phyloP scores from a whole-genome alignment of 2,888 invertebrate species.

The Coronaproctus castanopsis region DNA sequence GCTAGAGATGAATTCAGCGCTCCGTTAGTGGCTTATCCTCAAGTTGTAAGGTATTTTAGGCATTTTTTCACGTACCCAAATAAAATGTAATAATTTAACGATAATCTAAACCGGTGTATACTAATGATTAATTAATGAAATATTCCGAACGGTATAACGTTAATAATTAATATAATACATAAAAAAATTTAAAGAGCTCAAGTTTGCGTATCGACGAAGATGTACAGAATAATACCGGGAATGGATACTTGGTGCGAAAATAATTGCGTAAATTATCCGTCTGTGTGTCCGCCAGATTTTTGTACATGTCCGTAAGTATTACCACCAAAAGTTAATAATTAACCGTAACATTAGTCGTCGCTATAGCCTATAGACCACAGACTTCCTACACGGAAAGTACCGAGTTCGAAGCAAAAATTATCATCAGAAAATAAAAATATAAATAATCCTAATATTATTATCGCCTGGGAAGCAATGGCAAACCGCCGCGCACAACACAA shows the following conservation, averaged over 20 bases:
- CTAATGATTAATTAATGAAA: too few relatives aligned
- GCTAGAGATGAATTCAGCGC: constrained; percentile 4
- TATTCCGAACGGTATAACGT: too few relatives aligned
- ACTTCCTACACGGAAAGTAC: too few relatives aligned
- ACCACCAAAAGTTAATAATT: not conserved
- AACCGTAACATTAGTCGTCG: too few relatives aligned
- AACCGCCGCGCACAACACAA: not conserved
- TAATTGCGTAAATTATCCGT: constrained; percentile 69
- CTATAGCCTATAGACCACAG: too few relatives aligned
- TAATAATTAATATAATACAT: too few relatives aligned
- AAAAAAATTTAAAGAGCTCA: constrained; percentile 56
- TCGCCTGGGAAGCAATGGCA: too few relatives aligned
- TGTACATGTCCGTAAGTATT: constrained; percentile 68
- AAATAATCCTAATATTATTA: too few relatives aligned
- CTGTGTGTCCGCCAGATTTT: constrained; percentile 54
- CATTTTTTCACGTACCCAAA: not conserved
- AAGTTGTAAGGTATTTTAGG: constrained; percentile 44
- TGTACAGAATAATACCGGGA: constrained; percentile 46
- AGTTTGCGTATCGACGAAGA: constrained; percentile 47
- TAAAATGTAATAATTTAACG: too few relatives aligned
- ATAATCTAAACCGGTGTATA: too few relatives aligned
- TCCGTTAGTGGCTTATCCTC: constrained; percentile 43
- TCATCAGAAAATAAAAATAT: too few relatives aligned
- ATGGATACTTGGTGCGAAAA: constrained; percentile 66
- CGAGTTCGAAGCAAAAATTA: too few relatives aligned